phyloP scores from a whole-genome alignment of 2,888 invertebrate genomes.

The Celastrina argiolus region DNA sequence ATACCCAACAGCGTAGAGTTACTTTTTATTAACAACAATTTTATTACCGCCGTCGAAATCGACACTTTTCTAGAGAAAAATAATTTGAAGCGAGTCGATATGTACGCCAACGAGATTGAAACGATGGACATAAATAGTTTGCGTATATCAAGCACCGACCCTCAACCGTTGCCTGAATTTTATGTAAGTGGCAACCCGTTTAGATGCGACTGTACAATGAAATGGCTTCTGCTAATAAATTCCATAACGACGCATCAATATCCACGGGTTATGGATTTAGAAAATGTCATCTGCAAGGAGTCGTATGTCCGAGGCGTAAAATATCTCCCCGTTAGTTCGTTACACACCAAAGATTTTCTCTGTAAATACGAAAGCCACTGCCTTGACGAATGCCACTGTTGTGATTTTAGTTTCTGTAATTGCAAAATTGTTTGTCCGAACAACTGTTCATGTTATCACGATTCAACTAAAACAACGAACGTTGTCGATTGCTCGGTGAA shows the following conservation, averaged over 20 bases:
- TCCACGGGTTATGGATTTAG: conserved; percentile 91
- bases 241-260: conserved; percentile 89
- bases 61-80: conserved; percentile 91
- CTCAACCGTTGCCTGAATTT: conserved; percentile 88
- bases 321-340: conserved; percentile 85
- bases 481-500: conserved; percentile 93
- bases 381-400: conserved; percentile 94
- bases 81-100: conserved; percentile 90
- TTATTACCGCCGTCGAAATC: conserved; percentile 86
- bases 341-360: conserved; percentile 89
- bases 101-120: conserved; percentile 92
- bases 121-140: conserved; percentile 89
- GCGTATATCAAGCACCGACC: conserved; percentile 83
- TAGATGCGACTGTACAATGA: conserved; percentile 96
- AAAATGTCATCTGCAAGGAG: conserved; percentile 91
- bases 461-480: conserved; percentile 93
- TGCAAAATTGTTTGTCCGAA: conserved; percentile 96
- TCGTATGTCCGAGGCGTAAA: conserved; percentile 89
- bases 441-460: conserved; percentile 96
- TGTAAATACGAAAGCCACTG: conserved; percentile 94
- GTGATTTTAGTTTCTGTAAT: conserved; percentile 96
- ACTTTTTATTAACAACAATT: conserved; percentile 92
- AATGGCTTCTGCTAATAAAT: conserved; percentile 94
- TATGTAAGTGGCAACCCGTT: conserved; percentile 96
- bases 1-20: conserved; percentile 92